Evolutionary conservation across 2,888 invertebrate genomes (phyloP).

Genomic region (Lasioglossum villosulum): DNA sequence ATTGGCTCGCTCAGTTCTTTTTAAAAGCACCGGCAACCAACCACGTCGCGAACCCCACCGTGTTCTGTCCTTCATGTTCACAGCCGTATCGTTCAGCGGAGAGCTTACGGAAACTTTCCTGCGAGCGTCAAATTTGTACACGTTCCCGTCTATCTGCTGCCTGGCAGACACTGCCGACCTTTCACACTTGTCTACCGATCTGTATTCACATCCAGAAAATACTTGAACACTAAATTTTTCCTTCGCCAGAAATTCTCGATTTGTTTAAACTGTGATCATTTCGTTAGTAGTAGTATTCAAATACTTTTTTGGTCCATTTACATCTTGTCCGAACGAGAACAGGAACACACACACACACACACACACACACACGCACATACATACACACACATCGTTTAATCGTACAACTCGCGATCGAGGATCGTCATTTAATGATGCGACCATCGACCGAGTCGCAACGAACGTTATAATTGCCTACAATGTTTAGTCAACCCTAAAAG

Average conservation of each 20-base stretch:
- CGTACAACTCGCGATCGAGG: not conserved
- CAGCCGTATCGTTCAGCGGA: conserved; percentile 58
- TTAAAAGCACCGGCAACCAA: conserved; percentile 83
- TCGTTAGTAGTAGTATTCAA: not conserved
- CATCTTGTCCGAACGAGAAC: not conserved
- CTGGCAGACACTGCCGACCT: not conserved
- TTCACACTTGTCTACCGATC: not conserved
- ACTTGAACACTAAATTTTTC: not conserved
- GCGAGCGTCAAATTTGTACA: conserved; percentile 32
- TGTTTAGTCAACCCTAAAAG: not conserved
- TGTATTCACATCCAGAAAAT: not conserved
- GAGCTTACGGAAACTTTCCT: conserved; percentile 44
- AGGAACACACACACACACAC: not conserved
- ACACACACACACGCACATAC: not conserved
- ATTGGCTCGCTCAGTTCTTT: conserved; percentile 85
- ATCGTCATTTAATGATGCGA: not conserved
- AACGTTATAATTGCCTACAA: not conserved
- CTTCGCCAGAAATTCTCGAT: not conserved
- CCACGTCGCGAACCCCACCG: conserved; percentile 73
- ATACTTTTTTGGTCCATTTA: not conserved
- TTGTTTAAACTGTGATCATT: not conserved
- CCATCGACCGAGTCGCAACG: not conserved
- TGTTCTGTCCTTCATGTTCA: conserved; percentile 47
- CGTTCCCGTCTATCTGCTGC: not conserved
- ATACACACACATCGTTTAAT: not conserved